A percentile compares a stretch with the other conserved stretches of the same genome.
Evolutionary conservation across 2,797 vertebrate genomes (phyloP).

Genomic region (Lutjanus campechanus): DNA sequence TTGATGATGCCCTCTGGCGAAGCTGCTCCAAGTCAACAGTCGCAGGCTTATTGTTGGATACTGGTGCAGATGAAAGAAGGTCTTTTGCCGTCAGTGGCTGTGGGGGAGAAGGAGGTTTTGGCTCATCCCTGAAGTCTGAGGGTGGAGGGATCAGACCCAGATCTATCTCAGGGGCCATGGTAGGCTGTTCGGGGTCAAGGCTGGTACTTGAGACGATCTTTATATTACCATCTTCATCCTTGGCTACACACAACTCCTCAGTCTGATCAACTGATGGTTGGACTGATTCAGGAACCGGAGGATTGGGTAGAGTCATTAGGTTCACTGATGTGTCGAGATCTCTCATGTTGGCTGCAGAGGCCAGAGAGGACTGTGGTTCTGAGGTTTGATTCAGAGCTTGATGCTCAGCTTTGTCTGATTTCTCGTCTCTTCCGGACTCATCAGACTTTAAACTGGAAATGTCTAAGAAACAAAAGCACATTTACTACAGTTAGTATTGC

Average conservation of each 20-base stretch:
- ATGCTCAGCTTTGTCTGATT: slow-evolving; percentile 21
- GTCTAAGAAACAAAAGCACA: slow-evolving; percentile 67
- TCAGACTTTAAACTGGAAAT: slow-evolving; percentile 38
- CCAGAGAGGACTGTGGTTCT: slow-evolving; percentile 20
- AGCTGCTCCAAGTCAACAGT: slow-evolving; percentile 63
- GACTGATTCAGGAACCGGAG: neutral
- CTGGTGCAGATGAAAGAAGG: neutral
- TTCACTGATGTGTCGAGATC: neutral
- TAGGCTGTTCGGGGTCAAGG: neutral
- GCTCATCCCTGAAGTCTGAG: slow-evolving; percentile 85
- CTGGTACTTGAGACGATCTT: slow-evolving; percentile 9
- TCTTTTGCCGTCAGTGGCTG: slow-evolving; percentile 12
- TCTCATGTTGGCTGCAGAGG: slow-evolving; percentile 3
- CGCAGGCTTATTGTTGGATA: slow-evolving; percentile 18
- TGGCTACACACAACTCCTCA: slow-evolving; percentile 12
- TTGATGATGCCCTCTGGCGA: slow-evolving; percentile 57
- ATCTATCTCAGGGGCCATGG: slow-evolving; percentile 34
- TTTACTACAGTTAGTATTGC: slow-evolving; percentile 3
- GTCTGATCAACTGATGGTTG: slow-evolving; percentile 10
- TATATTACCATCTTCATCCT: slow-evolving; percentile 29
- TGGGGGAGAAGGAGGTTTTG: slow-evolving; percentile 2
- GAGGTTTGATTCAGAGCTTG: slow-evolving; percentile 22
- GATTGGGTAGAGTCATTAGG: neutral
- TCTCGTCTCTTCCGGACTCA: slow-evolving; percentile 35
- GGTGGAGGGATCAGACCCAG: slow-evolving; percentile 83